Percentiles rank a stretch among this genome's conserved stretches.
These are phyloP conservation scores for Sminthopsis crassicaudata DNA, from an alignment of 2,113 vertebrate species.

Conservation along the genomic window DNA sequence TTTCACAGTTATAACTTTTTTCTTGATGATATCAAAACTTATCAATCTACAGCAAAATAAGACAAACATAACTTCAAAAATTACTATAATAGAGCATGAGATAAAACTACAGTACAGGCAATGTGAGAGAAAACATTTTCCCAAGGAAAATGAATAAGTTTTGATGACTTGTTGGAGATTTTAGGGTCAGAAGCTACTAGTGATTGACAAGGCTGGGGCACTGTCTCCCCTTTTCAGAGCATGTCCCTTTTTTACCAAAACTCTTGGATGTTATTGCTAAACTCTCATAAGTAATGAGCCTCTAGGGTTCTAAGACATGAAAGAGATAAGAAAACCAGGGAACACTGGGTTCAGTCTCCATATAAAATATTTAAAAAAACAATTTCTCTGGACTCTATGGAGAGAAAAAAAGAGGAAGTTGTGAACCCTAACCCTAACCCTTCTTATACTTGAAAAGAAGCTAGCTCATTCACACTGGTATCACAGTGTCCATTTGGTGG, in stretches of 20 bases:
- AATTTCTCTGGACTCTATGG: neutral
- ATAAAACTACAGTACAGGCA: neutral
- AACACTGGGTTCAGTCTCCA: neutral
- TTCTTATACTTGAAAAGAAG: neutral
- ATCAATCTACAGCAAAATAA: neutral
- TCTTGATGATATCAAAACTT: neutral
- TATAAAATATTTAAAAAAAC: neutral
- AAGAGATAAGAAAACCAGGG: neutral
- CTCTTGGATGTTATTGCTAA: conserved; percentile 26
- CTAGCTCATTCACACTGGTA: neutral
- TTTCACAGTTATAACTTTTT: neutral
- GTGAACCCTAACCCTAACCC: too few species aligned
- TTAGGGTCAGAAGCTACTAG: neutral
- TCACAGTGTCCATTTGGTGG: conserved; percentile 58
- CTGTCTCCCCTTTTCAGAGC: conserved; percentile 15
- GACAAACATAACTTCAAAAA: neutral
- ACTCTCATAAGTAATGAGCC: neutral
- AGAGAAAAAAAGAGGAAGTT: conserved; percentile 16
- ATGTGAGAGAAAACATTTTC: neutral
- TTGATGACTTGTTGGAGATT: conserved; percentile 18
- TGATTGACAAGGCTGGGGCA: conserved; percentile 5
- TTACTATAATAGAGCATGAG: neutral
- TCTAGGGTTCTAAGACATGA: neutral
- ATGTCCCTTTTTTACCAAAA: conserved; percentile 22
- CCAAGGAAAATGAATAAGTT: conserved; percentile 8